Evolutionary conservation across 2,113 vertebrate species (phyloP), one percentile per base, ranked within the genome.

Genomic region (Cranoglanis bouderius): DNA sequence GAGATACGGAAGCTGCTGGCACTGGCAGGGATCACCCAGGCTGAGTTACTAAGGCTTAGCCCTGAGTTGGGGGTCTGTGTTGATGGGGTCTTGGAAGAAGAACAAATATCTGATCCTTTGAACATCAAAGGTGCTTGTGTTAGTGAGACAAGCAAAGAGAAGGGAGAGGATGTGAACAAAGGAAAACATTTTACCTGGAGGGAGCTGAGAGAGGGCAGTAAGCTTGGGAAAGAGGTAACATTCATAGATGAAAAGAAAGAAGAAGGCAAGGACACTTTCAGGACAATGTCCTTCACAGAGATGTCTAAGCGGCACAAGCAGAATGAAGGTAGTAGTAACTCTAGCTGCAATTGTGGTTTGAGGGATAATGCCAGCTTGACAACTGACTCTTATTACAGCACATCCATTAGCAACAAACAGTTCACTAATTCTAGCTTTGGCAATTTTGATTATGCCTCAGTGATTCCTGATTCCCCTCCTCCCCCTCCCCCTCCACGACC

Each of bases 281-380:
- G 55, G 90, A 96, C 97, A 92, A 99, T 98, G 1, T 97, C 98
- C 0, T 99, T 98, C 93, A 96, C 97, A 0, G 97, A 98, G 93
- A 95, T 99, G 88, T 97, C 98, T 8, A 93, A 93, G 85, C 93
- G 93, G 24, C 96, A 96, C 92, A 97, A 95, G 92, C 96, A 95
- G 90, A 97, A 95, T 93, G 94, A 93, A 16, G 19, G 72, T 43
- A 90, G 72, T 53, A 40, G 70, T 86, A 88, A 80, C 86, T 89
- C 88, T 55, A 84, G 77, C 81, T 92, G 90, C 19, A 85, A 65
- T 84, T 92, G 91, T 26, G 88, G 88, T 16, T 84, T 77, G 70
- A 57, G 88, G 29, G 65, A 85, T 61, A 72, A 83, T 86, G 40
- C n/a, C 35, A 86, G 35, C 85, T 51, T 92, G n/a, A 89, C 89